Conservation (phyloP, 2,888 invertebrate species). For the Pyrgus malvae region DNA sequence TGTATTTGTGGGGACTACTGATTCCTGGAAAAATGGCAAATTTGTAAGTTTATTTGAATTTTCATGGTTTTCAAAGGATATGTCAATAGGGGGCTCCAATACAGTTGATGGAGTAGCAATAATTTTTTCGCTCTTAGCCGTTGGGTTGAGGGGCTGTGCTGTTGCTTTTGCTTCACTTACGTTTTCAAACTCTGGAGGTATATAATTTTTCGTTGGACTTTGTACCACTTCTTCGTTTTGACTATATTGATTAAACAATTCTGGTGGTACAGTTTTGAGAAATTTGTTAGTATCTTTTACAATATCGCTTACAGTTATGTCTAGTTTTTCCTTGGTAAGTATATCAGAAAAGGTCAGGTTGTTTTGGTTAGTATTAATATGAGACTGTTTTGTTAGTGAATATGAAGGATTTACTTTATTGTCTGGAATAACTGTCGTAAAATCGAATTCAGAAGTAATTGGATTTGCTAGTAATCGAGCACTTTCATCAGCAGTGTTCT, state of each 20-base stretch:
- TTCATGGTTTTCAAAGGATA: conserved; percentile 37
- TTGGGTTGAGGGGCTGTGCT: conserved; percentile 45
- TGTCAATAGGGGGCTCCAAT: conserved; percentile 60
- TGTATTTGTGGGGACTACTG: conserved; percentile 55
- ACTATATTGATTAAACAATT: conserved; percentile 46
- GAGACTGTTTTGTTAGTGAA: conserved; percentile 45
- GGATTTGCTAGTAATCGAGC: conserved; percentile 45
- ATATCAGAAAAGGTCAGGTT: conserved; percentile 67
- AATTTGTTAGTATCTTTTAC: conserved; percentile 63
- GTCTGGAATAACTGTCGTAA: conserved; percentile 36
- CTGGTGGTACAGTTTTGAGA: conserved; percentile 54
- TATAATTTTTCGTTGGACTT: conserved; percentile 43
- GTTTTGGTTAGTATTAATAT: conserved; percentile 47
- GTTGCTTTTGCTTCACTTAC: conserved; percentile 60
- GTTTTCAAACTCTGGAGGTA: conserved; percentile 42
- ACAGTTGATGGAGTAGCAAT: conserved; percentile 51
- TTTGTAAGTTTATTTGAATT: conserved; percentile 54
- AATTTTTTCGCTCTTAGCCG: conserved; percentile 51
- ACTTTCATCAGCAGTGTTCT: conserved; percentile 38
- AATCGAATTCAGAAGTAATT: conserved; percentile 36
- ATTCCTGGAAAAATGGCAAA: conserved; percentile 64
- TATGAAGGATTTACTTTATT: conserved; percentile 42
- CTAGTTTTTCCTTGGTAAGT: conserved; percentile 67
- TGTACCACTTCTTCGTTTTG: conserved; percentile 36
- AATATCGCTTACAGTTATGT: conserved; percentile 64